Evolutionary conservation across 2,888 invertebrate genomes (phyloP).

Genomic region (Nomada lathburiana): DNA sequence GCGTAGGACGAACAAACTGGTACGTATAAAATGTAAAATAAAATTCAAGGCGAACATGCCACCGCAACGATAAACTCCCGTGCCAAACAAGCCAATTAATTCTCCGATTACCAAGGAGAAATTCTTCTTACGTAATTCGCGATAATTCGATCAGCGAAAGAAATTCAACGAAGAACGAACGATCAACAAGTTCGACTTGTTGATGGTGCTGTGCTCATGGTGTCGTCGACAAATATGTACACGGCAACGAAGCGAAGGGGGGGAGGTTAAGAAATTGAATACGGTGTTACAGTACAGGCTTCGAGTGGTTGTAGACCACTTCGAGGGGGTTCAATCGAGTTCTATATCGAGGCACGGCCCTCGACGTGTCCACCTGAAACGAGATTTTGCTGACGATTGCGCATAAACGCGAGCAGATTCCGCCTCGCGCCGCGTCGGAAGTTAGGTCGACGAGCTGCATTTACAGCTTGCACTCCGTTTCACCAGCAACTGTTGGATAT

Average conservation of each 20-base stretch:
- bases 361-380: not conserved
- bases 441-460: conserved; percentile 17
- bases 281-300: not conserved
- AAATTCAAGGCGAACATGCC: not conserved
- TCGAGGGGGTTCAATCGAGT: not conserved
- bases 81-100: not conserved
- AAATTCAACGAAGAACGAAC: not conserved
- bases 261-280: not conserved
- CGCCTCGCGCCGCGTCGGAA: conserved; percentile 20
- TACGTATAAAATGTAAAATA: not conserved
- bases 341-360: not conserved
- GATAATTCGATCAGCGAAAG: conserved; percentile 6
- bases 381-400: conserved; percentile 39
- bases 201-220: not conserved
- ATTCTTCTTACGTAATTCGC: not conserved
- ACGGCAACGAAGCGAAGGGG: not conserved
- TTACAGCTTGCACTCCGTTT: conserved; percentile 34
- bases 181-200: conserved; percentile 4
- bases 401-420: conserved; percentile 15
- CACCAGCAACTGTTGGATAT: conserved; percentile 57
- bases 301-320: not conserved
- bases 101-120: not conserved
- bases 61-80: not conserved
- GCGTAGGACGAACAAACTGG: too few relatives aligned
- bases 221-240: not conserved